These are phyloP conservation scores for Nansenia antarctica DNA, from an alignment of 2,113 vertebrate species.

Conservation along the genomic window DNA sequence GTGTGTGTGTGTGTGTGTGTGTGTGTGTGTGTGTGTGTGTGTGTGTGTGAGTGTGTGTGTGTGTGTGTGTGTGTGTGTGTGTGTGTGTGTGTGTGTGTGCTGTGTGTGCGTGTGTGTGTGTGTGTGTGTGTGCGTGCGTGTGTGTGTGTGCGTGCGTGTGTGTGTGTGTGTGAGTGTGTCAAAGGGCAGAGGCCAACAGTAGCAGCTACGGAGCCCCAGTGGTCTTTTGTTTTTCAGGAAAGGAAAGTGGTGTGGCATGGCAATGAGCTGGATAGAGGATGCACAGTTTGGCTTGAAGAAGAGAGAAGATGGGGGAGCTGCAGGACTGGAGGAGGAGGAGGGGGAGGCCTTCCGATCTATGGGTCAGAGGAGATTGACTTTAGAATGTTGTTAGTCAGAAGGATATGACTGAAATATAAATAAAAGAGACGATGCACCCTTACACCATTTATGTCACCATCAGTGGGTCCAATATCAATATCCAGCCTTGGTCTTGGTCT, in stretches of 20 bases:
- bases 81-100: background rate
- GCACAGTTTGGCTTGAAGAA: no score
- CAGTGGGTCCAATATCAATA: slow-evolving; percentile 18
- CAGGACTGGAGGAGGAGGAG: background rate
- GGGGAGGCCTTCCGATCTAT: slow-evolving; percentile 33
- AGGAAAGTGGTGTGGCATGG: slow-evolving; percentile 47
- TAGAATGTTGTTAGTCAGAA: no score
- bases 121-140: no score
- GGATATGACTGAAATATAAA: no score
- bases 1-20: no score
- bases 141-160: no score
- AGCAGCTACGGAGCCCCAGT: slow-evolving; percentile 21
- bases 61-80: background rate
- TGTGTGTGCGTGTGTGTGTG: background rate
- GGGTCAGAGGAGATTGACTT: slow-evolving; percentile 45
- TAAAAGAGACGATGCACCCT: no score
- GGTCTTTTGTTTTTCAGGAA: slow-evolving; percentile 49
- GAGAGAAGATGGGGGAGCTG: no score
- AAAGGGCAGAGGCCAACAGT: no score
- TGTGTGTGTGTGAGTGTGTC: no score
- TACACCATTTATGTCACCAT: slow-evolving; percentile 38
- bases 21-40: no score
- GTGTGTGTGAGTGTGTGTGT: no score
- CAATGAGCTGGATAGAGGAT: slow-evolving; percentile 17
- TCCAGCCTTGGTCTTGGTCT: slow-evolving; percentile 2